A percentile compares a stretch with the other conserved stretches of the same genome.
Conservation (phyloP, 2,113 vertebrate species). For the Tychaedon coryphoeus region DNA sequence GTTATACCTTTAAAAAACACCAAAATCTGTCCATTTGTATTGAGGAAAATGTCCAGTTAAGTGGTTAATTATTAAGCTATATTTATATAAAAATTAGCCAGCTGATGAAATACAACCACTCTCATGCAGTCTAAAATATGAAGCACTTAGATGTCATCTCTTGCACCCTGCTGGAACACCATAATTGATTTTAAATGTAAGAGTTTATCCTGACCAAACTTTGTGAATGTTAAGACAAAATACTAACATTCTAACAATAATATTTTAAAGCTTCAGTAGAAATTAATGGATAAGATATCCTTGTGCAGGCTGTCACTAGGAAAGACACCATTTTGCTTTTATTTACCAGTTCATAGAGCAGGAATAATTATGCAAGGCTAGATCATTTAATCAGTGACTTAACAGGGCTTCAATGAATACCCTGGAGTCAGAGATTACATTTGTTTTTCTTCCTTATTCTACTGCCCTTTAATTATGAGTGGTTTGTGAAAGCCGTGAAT, state of each 20-base stretch:
- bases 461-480: neutral
- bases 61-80: neutral
- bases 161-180: neutral
- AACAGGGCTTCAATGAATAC: neutral
- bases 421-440: neutral
- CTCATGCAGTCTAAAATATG: neutral
- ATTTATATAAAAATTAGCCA: neutral
- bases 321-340: neutral
- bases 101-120: neutral
- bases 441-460: conserved; percentile 1
- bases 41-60: neutral
- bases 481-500: neutral
- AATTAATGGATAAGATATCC: neutral
- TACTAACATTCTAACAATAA: neutral
- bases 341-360: neutral
- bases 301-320: neutral
- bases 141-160: neutral
- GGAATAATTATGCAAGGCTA: neutral
- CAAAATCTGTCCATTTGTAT: neutral
- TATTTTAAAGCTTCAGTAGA: neutral
- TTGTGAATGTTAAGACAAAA: neutral
- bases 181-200: neutral
- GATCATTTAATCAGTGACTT: neutral
- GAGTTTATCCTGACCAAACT: neutral
- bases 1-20: neutral